A percentile compares a stretch with the other conserved stretches of the same genome.
These are phyloP conservation scores for Aegithalos caudatus DNA, from an alignment of 2,113 vertebrate species.

Conservation along the genomic window DNA sequence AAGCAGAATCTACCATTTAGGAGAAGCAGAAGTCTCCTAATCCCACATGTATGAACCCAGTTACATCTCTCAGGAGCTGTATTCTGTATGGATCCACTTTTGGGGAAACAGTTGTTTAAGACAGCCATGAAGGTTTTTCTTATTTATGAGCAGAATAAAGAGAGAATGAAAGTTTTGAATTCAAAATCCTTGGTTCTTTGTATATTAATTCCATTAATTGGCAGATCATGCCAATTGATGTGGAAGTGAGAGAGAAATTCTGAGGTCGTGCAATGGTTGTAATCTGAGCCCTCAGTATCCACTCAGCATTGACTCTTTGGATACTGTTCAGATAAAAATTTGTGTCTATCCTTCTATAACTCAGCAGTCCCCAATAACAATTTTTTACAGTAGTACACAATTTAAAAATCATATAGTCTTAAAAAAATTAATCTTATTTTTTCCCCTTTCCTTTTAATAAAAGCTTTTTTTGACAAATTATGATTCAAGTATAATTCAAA, in stretches of 20 bases:
- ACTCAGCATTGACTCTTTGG: neutral
- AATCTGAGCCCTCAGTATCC: neutral
- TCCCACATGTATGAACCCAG: neutral
- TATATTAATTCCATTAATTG: neutral
- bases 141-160: neutral
- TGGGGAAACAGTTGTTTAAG: neutral
- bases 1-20: neutral
- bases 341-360: neutral
- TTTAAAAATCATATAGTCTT: neutral
- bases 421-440: neutral
- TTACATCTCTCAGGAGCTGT: neutral
- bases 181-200: neutral
- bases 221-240: neutral
- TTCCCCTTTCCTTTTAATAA: neutral
- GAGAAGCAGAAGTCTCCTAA: neutral
- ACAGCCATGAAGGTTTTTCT: neutral
- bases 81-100: rapidly evolving
- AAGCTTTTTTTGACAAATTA: neutral
- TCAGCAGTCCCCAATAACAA: neutral
- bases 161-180: neutral
- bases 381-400: neutral
- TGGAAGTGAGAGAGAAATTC: neutral
- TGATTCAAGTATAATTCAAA: neutral
- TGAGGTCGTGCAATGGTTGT: neutral
- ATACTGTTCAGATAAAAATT: neutral